Base-by-base conservation (phyloP, 2,888 invertebrate species). In the Coenonympha arcania region DNA sequence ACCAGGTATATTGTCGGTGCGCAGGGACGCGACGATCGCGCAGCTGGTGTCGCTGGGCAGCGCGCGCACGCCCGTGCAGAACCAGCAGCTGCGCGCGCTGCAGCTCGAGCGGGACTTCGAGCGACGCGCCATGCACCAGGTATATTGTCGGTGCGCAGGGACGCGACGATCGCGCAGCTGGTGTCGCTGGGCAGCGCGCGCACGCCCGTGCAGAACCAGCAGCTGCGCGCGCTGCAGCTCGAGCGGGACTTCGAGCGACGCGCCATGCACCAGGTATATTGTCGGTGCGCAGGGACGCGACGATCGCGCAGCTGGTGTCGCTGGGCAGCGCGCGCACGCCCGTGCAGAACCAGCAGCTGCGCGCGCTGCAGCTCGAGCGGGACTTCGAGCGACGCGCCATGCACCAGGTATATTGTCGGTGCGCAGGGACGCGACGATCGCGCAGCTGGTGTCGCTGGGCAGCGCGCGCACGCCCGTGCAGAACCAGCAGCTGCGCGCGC, bases 101-200 rank as follows among this genome's bases (percentile, higher is more conserved):
- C 92, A 93, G 57, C 85, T 98, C n/a, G 98, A 98, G 72, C 88
- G 94, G 54, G 98, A 98, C 79, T 98, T 98, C 75, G 96, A 98
- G 72, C 89, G 95, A 42, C 88, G 98, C 40, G 96, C 96, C 2
- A 92, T n/a, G n/a, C n/a, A n/a, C n/a, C n/a, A n/a, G n/a, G n/a
- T n/a, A n/a, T n/a, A n/a, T n/a, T n/a, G n/a, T n/a, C n/a, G n/a
- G n/a, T n/a, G n/a, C n/a, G n/a, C 91, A 91, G 96, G 44, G 96
- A 97, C 69, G 93, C 94, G 64, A 95, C 95, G 69, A 96, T 97
- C 55, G 88, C 89, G 0, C 94, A 95, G 60, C 84, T 98, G 46
- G 89, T 93, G 58, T 80, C 90, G 1, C 71, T 93, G 52, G 88
- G 91, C 13, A 67, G 74, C 36, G 62, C 76, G 49, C 89, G 95